Evolutionary conservation across 1,140 invertebrate genomes (phyloP), one percentile per base, ranked within the genome.

Genomic region (Brachionus rubens): DNA sequence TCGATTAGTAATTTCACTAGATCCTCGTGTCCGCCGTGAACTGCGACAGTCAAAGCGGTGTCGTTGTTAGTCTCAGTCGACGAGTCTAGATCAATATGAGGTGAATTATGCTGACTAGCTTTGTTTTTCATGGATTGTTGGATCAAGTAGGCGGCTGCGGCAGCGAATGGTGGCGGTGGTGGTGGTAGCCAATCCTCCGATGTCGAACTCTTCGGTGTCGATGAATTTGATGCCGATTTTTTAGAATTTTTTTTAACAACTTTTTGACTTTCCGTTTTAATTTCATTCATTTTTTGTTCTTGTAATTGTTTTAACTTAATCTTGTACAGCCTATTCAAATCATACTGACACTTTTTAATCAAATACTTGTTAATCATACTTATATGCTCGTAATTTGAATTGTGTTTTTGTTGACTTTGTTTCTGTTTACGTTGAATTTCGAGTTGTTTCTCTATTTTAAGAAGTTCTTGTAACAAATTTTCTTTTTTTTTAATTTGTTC

Each of bases 21-120:
- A 80, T 98, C 94, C 81, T 94, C 91, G 82, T 98, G 94, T 0
- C 96, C 96, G 75, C 94, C 95, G 77, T 94, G 92, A 87, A 95
- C 98, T 12, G 96, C 96, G 65, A 98, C 86, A 5, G 96, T 98
- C 28, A 99, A 86, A 36, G 96, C 94, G 24, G 96, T 99, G 83
- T 99, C 96, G 85, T 96, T 94, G 87, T 98, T 98, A 75, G 91
- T 94, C 81, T 98, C 95, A 0, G 96, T 99, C 12, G 41, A 21
- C 33, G 28, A 24, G 30, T 68, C 43, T 12, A 54, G 21, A 21
- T 52, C 47, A 14, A 52, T 76, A 33, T 47, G 43, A 0, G 50
- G 40, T 9, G 24, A 16, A n/a, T 76, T 59, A 0, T 43, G 46
- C 12, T 65, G 52, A 16, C 59, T 52, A 1, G 76, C 43, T 10